Percentiles rank a stretch among this genome's conserved stretches.
phyloP scores from a whole-genome alignment of 2,888 invertebrate genomes.

The Thecophora atra region DNA sequence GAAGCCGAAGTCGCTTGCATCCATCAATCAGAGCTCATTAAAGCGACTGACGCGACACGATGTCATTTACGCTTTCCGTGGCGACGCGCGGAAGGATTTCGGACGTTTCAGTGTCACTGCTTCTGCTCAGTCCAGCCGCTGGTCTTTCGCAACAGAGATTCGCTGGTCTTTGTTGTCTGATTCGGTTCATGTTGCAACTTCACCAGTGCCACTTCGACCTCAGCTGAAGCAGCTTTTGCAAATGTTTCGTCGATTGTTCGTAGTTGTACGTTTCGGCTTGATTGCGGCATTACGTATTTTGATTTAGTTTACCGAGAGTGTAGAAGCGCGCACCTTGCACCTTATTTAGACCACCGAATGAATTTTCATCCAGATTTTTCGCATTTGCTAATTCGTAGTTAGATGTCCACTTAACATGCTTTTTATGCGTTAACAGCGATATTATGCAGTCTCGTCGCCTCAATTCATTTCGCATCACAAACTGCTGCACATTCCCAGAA shows the following conservation, averaged over 20 bases:
- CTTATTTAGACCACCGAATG: conserved; percentile 7
- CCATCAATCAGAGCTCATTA: conserved; percentile 34
- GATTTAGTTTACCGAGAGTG: no score
- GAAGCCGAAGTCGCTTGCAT: background rate
- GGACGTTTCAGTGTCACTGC: conserved; percentile 2
- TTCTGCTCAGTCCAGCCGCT: background rate
- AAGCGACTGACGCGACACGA: conserved; percentile 6
- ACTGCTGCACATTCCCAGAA: no score
- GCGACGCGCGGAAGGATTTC: conserved; percentile 4
- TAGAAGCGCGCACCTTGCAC: background rate
- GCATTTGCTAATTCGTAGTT: no score
- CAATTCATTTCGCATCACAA: background rate
- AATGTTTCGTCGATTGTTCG: no score
- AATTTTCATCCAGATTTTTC: conserved; percentile 8
- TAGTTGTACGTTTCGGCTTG: conserved; percentile 25
- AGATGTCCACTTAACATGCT: no score
- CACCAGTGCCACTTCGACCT: no score
- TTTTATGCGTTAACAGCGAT: no score
- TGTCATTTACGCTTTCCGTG: background rate
- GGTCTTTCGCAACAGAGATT: no score
- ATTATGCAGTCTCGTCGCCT: no score
- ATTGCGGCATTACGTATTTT: conserved; percentile 1
- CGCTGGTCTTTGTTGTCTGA: conserved; percentile 7
- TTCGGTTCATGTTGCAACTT: no score
- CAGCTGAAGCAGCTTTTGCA: no score